A percentile compares a stretch with the other conserved stretches of the same genome.
These are phyloP conservation scores for Bufotes viridis DNA, from an alignment of 2,797 vertebrate species.

Conservation along the genomic window DNA sequence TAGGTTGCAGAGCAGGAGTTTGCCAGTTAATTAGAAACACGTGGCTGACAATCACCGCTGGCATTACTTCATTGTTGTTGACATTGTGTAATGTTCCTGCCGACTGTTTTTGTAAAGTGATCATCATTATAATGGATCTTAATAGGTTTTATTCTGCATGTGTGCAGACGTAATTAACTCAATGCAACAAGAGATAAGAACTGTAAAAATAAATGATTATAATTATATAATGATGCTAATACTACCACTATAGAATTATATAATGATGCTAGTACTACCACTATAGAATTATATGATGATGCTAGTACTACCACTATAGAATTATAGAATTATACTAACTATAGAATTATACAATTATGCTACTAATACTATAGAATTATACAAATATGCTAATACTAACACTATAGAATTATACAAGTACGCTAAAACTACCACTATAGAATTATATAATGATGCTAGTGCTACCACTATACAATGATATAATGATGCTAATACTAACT, in stretches of 20 bases:
- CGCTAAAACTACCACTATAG: too few species aligned
- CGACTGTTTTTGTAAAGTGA: conserved; percentile 17
- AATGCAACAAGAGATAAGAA: not conserved
- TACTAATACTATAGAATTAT: too few species aligned
- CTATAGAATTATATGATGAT: too few species aligned
- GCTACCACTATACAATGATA: too few species aligned
- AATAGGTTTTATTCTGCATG: conserved; percentile 6
- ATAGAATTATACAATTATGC: too few species aligned
- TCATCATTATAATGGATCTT: conserved; percentile 26
- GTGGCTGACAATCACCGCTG: not conserved
- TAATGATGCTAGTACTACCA: too few species aligned
- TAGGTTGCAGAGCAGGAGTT: not conserved
- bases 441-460: too few species aligned
- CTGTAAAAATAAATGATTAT: not conserved
- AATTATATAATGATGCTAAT: not conserved
- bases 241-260: not conserved
- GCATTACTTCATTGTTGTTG: not conserved
- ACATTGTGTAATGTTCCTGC: conserved; percentile 39
- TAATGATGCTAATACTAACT: too few species aligned
- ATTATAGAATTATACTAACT: too few species aligned
- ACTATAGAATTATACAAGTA: too few species aligned
- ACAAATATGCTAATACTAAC: too few species aligned
- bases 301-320: too few species aligned
- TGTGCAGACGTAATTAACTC: conserved; percentile 35
- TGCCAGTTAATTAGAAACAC: conserved; percentile 22